phyloP scores from a whole-genome alignment of 2,797 vertebrate species.

The Phoeniculus purpureus region DNA sequence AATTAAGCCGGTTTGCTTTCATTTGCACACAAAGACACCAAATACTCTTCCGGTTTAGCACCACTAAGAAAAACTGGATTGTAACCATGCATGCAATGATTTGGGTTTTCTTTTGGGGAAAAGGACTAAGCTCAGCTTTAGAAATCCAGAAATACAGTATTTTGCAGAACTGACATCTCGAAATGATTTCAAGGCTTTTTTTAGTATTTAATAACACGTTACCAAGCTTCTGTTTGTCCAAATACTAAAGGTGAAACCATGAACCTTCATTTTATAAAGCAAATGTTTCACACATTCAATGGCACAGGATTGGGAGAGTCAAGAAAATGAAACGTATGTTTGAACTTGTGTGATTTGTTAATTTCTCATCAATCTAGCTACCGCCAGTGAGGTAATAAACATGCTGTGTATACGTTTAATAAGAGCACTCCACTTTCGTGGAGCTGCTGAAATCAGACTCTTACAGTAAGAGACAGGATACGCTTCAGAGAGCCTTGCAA shows the following conservation, averaged over 20 bases:
- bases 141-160: background rate
- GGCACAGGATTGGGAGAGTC: background rate
- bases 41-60: background rate
- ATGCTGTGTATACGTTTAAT: background rate
- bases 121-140: background rate
- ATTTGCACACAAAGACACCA: background rate
- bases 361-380: background rate
- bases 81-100: background rate
- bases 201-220: background rate
- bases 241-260: background rate
- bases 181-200: background rate
- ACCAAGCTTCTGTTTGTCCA: background rate
- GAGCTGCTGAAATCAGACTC: background rate
- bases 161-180: background rate
- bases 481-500: background rate
- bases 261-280: background rate
- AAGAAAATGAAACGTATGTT: background rate
- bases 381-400: background rate
- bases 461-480: background rate
- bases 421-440: background rate
- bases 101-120: background rate
- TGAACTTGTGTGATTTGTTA: background rate
- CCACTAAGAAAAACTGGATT: background rate
- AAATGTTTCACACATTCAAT: background rate
- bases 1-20: background rate